Evolutionary conservation across 2,797 vertebrate genomes (phyloP).

Genomic region (Rhinophrynus dorsalis): DNA sequence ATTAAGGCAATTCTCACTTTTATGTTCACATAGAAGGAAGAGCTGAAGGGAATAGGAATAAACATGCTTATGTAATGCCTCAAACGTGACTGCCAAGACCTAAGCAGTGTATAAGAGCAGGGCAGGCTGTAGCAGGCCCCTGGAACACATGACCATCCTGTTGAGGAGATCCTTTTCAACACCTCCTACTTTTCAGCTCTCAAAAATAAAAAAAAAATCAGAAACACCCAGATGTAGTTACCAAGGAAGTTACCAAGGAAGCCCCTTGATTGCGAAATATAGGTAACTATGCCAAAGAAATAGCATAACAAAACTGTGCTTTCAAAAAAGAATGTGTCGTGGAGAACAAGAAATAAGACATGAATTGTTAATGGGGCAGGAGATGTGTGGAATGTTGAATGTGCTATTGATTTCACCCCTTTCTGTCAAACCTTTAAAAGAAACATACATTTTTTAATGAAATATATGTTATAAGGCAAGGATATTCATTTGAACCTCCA

Average conservation of each 20-base stretch:
- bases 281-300: conserved; percentile 41
- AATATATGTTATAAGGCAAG: no score
- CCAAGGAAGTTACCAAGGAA: conserved; percentile 32
- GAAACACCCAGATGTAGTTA: conserved; percentile 32
- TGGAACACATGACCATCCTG: conserved; percentile 39
- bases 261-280: neutral
- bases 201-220: neutral
- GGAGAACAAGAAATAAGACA: conserved; percentile 1
- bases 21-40: conserved; percentile 40
- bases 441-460: no score
- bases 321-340: conserved; percentile 14
- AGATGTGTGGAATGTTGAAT: conserved; percentile 6
- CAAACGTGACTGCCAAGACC: conserved; percentile 36
- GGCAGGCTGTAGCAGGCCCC: conserved; percentile 38
- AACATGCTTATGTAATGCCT: conserved; percentile 51
- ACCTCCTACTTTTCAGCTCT: conserved; percentile 35
- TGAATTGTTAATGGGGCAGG: conserved; percentile 14
- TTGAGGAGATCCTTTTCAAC: conserved; percentile 43
- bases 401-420: conserved; percentile 2
- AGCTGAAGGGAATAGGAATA: conserved; percentile 43
- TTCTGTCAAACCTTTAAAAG: neutral
- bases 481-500: no score
- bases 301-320: conserved; percentile 27
- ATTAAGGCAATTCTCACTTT: conserved; percentile 42
- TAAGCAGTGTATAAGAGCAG: conserved; percentile 34